Conservation (phyloP, 2,797 vertebrate species). For the Tapirus indicus region DNA sequence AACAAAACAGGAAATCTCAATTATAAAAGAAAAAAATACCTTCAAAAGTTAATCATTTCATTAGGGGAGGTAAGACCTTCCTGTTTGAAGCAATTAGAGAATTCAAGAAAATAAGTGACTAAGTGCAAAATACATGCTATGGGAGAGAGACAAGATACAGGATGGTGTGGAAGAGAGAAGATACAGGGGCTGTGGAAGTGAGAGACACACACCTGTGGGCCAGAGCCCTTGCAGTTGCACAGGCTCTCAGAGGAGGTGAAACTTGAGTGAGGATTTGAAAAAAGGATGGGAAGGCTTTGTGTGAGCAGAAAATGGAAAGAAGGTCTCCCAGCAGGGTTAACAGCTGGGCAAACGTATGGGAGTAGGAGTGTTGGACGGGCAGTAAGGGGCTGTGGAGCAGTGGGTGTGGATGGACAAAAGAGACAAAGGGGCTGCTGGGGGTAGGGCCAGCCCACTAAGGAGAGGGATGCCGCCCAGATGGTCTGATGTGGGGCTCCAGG, state of each 20-base stretch:
- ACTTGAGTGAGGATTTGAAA: not conserved
- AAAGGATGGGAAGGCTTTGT: not conserved
- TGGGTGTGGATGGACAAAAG: fast-evolving
- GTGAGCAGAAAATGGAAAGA: not conserved
- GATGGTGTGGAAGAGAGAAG: not conserved
- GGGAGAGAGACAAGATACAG: not conserved
- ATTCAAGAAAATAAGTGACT: not conserved
- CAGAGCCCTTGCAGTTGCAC: not conserved
- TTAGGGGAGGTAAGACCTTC: not conserved
- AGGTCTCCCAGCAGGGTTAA: not conserved
- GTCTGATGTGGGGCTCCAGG: fast-evolving
- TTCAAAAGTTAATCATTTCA: not conserved
- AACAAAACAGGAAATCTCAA: not conserved
- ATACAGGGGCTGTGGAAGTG: fast-evolving
- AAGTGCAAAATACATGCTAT: not conserved
- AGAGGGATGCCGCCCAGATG: not conserved
- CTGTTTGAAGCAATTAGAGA: not conserved
- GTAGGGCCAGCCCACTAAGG: not conserved
- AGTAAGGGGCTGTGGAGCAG: not conserved
- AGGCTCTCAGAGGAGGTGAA: not conserved
- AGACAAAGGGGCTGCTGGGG: not conserved
- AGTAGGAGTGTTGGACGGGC: not conserved
- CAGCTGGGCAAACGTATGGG: not conserved
- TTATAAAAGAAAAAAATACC: not conserved
- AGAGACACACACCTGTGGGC: not conserved